Conservation (phyloP, 2,113 vertebrate species). For the Pteruthius melanotis region DNA sequence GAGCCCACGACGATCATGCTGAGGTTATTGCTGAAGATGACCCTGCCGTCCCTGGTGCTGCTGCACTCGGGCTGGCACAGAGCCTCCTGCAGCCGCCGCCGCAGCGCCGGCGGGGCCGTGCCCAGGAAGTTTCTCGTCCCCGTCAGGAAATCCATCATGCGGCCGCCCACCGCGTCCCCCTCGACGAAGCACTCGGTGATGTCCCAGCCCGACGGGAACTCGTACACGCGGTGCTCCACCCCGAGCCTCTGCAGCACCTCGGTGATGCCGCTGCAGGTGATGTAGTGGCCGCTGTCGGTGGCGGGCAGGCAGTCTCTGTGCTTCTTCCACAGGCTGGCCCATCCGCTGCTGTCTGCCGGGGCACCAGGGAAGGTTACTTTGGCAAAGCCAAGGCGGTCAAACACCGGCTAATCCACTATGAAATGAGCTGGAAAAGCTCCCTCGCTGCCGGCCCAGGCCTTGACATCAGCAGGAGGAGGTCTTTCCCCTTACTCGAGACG, state of each 20-base stretch:
- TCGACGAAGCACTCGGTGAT: conserved; percentile 78
- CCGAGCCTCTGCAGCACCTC: conserved; percentile 60
- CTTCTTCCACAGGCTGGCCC: conserved; percentile 32
- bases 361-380: background rate
- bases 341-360: conserved; percentile 25
- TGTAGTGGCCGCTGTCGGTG: conserved; percentile 67
- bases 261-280: conserved; percentile 73
- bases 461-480: background rate
- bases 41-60: conserved; percentile 64
- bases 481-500: background rate
- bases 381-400: background rate
- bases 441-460: rapidly evolving
- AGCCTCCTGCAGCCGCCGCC: conserved; percentile 63
- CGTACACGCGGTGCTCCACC: conserved; percentile 52
- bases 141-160: conserved; percentile 82
- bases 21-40: conserved; percentile 80
- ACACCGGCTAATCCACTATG: background rate
- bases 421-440: background rate
- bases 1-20: conserved; percentile 71
- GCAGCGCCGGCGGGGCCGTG: conserved; percentile 67
- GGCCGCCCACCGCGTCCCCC: conserved; percentile 72
- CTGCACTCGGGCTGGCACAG: conserved; percentile 76
- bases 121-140: conserved; percentile 75
- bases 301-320: conserved; percentile 9
- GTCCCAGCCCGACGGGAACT: conserved; percentile 73